phyloP scores from a whole-genome alignment of 2,113 vertebrate species.

The Rhabdornis inornatus region DNA sequence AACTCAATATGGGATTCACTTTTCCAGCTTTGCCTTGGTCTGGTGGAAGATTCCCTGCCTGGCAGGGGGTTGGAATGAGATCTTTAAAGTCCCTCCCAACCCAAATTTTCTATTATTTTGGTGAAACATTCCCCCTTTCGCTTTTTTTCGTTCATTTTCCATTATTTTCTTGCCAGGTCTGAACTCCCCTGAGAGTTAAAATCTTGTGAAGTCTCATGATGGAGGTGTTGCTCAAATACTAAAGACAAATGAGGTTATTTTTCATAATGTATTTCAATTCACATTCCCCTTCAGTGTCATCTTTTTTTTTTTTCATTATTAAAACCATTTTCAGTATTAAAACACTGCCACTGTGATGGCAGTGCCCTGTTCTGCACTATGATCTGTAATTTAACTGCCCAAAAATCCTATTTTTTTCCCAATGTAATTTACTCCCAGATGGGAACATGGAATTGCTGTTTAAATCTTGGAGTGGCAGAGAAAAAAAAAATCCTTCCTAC shows the following conservation, averaged over 20 bases:
- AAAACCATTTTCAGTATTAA: not conserved
- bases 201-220: not conserved
- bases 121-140: not conserved
- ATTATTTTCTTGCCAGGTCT: not conserved
- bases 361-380: accelerated
- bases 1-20: not conserved
- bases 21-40: not conserved
- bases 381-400: not conserved
- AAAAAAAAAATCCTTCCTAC: not conserved
- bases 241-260: not conserved
- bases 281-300: not conserved
- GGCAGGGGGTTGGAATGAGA: not conserved
- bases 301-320: not conserved
- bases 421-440: not conserved
- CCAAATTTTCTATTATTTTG: not conserved
- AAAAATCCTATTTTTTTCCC: not conserved
- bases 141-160: not conserved
- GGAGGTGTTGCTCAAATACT: not conserved
- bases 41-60: not conserved
- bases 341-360: not conserved
- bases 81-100: not conserved
- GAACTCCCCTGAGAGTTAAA: not conserved
- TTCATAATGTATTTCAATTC: not conserved
- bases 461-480: not conserved
- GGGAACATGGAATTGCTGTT: not conserved